Evolutionary conservation across 1,140 invertebrate species (phyloP).

Genomic region (Ruditapes philippinarum): DNA sequence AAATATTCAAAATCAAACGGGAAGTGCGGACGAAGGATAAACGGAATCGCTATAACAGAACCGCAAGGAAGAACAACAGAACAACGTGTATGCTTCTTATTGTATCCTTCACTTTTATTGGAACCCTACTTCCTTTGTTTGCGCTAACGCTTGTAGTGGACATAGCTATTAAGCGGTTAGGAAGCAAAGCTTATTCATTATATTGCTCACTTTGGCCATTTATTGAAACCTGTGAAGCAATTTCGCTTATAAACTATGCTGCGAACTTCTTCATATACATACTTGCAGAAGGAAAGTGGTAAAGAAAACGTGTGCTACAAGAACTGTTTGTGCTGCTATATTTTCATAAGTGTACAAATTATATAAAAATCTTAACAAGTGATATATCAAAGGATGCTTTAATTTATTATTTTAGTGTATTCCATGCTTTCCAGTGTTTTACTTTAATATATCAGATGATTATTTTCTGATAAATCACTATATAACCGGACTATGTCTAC

Average conservation of each 20-base stretch:
- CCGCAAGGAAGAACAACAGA: conserved; percentile 72
- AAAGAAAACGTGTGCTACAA: too few species aligned
- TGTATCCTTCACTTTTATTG: conserved; percentile 81
- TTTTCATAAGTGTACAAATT: too few species aligned
- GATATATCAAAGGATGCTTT: too few species aligned
- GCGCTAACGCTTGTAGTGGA: conserved; percentile 75
- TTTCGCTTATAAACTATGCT: conserved; percentile 80
- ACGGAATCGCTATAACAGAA: conserved; percentile 27
- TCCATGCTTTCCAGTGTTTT: too few species aligned
- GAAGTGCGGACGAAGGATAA: conserved; percentile 61
- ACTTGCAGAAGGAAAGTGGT: too few species aligned
- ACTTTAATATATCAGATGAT: too few species aligned
- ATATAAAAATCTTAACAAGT: too few species aligned
- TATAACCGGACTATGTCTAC: too few species aligned
- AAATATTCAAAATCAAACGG: conserved; percentile 75
- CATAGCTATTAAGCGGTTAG: conserved; percentile 40
- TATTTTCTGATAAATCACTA: too few species aligned
- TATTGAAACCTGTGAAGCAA: conserved; percentile 69
- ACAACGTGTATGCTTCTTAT: conserved; percentile 83
- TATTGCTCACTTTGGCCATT: conserved; percentile 71
- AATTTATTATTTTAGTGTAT: too few species aligned
- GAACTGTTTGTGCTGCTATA: too few species aligned
- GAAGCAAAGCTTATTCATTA: conserved; percentile 6
- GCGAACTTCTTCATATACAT: conserved; percentile 84
- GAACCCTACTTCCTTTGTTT: conserved; percentile 79